These are phyloP conservation scores for Buathra laborator DNA, from an alignment of 2,888 invertebrate species.

Conservation along the genomic window DNA sequence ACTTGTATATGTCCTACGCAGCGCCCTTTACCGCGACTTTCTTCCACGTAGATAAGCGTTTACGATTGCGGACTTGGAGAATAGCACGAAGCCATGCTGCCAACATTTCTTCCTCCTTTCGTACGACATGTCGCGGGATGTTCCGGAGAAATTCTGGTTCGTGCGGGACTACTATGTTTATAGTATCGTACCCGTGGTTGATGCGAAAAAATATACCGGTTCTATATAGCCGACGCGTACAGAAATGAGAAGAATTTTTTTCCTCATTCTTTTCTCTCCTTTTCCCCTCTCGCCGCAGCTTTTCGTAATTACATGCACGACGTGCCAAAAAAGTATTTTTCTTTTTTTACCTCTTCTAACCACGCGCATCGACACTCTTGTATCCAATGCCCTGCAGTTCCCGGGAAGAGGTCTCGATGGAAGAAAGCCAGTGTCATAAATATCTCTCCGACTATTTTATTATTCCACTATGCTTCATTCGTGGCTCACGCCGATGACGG, in stretches of 20 bases:
- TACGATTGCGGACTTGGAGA: constrained; percentile 50
- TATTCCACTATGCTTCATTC: constrained; percentile 13
- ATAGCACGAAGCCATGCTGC: constrained; percentile 39
- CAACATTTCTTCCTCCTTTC: constrained; percentile 22
- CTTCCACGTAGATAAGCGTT: constrained; percentile 68
- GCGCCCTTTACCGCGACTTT: constrained; percentile 27
- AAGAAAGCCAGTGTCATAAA: neutral
- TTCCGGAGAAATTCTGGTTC: constrained; percentile 4
- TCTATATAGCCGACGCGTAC: neutral
- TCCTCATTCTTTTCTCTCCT: too few species aligned
- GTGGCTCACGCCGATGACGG: neutral
- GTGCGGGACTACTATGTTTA: neutral
- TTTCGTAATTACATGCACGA: neutral
- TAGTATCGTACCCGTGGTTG: neutral
- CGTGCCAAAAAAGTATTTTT: neutral
- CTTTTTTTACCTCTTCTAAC: neutral
- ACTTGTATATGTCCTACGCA: neutral
- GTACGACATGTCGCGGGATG: constrained; percentile 12
- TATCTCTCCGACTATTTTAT: constrained; percentile 11
- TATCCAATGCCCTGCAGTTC: neutral
- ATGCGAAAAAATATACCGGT: neutral
- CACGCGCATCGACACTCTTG: neutral
- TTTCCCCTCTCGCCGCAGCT: too few species aligned
- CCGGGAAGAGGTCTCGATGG: neutral
- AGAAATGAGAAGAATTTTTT: too few species aligned